Percentiles rank a stretch among this genome's conserved stretches.
phyloP scores from a whole-genome alignment of 2,888 invertebrate genomes.

The Allophyes oxyacanthae region DNA sequence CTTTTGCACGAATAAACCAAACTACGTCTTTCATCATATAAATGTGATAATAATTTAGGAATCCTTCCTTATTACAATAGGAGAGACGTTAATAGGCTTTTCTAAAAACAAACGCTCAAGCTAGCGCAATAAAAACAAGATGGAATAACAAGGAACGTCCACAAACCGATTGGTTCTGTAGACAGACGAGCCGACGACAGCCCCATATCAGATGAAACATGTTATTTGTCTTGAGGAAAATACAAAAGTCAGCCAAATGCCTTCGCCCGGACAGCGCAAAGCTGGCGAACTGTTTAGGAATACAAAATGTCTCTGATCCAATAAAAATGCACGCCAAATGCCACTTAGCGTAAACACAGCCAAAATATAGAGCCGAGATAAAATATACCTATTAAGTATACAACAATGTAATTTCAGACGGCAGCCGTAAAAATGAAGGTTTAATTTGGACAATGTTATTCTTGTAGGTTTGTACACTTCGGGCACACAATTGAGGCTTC shows the following conservation, averaged over 20 bases:
- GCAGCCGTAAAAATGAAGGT: constrained; percentile 41
- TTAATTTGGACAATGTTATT: constrained; percentile 42
- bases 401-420: constrained; percentile 34
- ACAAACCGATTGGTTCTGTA: constrained; percentile 79
- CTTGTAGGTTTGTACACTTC: constrained; percentile 14
- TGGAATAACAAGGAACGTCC: constrained; percentile 74
- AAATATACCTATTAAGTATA: constrained; percentile 40
- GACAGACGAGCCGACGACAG: constrained; percentile 83
- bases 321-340: constrained; percentile 67
- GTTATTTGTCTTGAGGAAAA: constrained; percentile 82
- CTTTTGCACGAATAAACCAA: neutral
- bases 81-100: constrained; percentile 57
- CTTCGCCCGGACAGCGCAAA: constrained; percentile 72
- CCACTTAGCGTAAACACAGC: constrained; percentile 61
- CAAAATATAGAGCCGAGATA: constrained; percentile 46
- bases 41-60: constrained; percentile 33
- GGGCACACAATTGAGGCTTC: constrained; percentile 20
- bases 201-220: constrained; percentile 84
- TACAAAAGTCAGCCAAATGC: constrained; percentile 80
- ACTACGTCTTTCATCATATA: constrained; percentile 10
- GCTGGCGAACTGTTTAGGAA: constrained; percentile 70
- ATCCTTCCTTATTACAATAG: constrained; percentile 44
- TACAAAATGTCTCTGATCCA: constrained; percentile 67
- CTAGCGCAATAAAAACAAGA: constrained; percentile 75
- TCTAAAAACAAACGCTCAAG: constrained; percentile 62